These are phyloP conservation scores for Ciconia maguari DNA, from an alignment of 2,113 vertebrate genomes.

Conservation along the genomic window DNA sequence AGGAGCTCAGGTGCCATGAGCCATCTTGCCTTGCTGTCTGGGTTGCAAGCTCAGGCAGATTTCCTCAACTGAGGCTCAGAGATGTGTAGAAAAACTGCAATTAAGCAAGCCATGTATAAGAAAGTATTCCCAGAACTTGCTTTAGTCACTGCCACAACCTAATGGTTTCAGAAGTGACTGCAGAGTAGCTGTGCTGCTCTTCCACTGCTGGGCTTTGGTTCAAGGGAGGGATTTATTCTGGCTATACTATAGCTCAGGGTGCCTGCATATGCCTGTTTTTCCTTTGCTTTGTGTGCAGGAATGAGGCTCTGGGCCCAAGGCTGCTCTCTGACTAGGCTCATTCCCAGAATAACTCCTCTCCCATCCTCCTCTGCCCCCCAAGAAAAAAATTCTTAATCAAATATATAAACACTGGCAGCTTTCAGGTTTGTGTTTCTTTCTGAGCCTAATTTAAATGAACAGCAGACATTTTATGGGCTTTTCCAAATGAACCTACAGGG, in stretches of 20 bases:
- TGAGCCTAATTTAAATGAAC: slow-evolving; percentile 61
- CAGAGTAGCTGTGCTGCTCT: not conserved
- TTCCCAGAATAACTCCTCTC: slow-evolving; percentile 31
- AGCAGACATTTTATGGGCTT: slow-evolving; percentile 64
- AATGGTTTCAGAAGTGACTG: not conserved
- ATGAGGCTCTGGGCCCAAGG: not conserved
- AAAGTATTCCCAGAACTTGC: not conserved
- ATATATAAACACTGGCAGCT: slow-evolving; percentile 56
- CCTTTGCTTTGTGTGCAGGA: not conserved
- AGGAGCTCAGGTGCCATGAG: not conserved
- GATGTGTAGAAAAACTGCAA: not conserved
- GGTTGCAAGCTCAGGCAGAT: not conserved
- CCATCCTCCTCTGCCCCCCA: not conserved
- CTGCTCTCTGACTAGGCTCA: slow-evolving; percentile 19
- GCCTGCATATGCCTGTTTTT: not conserved
- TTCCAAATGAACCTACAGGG: slow-evolving; percentile 61
- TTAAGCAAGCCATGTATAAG: not conserved
- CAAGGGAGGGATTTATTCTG: not conserved
- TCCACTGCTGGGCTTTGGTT: not conserved
- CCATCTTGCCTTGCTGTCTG: not conserved
- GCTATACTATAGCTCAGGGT: not conserved
- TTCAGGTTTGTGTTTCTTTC: slow-evolving; percentile 60
- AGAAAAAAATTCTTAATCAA: slow-evolving; percentile 56
- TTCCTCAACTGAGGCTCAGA: not conserved
- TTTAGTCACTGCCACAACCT: not conserved